These are phyloP conservation scores for Zalophus californianus DNA, from an alignment of 2,797 vertebrate species.

Conservation along the genomic window DNA sequence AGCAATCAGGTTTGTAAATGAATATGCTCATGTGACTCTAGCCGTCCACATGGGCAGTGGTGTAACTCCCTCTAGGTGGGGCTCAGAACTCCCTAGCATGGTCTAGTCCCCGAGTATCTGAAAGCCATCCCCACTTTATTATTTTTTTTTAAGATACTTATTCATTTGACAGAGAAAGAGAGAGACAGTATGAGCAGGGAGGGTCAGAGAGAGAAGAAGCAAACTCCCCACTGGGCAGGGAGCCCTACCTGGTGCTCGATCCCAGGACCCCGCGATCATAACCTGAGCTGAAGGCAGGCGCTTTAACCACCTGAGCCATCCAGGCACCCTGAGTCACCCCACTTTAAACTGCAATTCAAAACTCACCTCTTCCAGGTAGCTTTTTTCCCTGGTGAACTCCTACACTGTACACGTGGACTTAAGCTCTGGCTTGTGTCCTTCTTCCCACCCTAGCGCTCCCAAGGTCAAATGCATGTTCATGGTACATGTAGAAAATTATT, in stretches of 20 bases:
- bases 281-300: neutral
- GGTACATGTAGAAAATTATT: neutral
- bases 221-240: neutral
- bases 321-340: neutral
- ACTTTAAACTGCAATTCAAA: constrained; percentile 8
- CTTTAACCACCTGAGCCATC: neutral
- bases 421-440: neutral
- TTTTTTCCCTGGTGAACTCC: neutral
- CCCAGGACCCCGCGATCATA: neutral
- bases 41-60: too few species aligned
- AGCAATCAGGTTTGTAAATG: neutral
- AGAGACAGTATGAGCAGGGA: neutral
- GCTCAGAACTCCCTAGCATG: neutral
- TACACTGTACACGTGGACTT: neutral
- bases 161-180: neutral
- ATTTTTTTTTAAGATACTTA: neutral
- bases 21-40: neutral
- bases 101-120: too few species aligned
- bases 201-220: neutral
- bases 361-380: neutral
- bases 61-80: neutral
- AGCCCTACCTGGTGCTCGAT: rapidly evolving
- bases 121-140: neutral
- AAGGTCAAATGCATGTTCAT: neutral
- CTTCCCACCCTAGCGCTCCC: neutral